phyloP scores from a whole-genome alignment of 2,888 invertebrate genomes.

The Sericinus montela region DNA sequence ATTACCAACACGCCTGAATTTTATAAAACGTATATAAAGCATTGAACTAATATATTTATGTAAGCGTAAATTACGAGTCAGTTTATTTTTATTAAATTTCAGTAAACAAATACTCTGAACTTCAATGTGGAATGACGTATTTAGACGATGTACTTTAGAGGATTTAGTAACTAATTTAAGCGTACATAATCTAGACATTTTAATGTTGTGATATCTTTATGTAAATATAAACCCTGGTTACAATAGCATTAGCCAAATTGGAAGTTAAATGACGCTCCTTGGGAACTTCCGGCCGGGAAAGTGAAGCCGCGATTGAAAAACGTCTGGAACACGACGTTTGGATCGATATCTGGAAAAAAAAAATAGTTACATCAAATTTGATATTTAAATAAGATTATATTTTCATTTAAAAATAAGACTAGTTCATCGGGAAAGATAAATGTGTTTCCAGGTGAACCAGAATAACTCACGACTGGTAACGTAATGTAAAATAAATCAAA shows the following conservation, averaged over 20 bases:
- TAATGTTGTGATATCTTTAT: not conserved
- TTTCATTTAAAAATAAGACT: too few relatives aligned
- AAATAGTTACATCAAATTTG: too few relatives aligned
- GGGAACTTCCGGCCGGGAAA: conserved; percentile 75
- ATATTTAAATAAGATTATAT: too few relatives aligned
- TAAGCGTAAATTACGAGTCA: conserved; percentile 17
- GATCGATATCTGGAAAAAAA: conserved; percentile 85
- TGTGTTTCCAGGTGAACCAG: too few relatives aligned
- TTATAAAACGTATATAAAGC: too few relatives aligned
- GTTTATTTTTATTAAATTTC: not conserved
- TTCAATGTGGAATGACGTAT: conserved; percentile 30
- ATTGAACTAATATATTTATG: conserved; percentile 18
- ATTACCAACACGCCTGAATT: too few relatives aligned
- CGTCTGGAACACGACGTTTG: conserved; percentile 90
- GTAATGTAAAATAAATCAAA: too few relatives aligned
- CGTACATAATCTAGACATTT: conserved; percentile 15
- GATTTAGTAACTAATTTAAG: too few relatives aligned
- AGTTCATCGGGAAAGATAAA: too few relatives aligned
- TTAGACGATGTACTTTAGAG: conserved; percentile 29
- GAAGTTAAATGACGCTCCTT: conserved; percentile 82
- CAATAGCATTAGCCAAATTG: conserved; percentile 80
- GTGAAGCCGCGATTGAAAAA: conserved; percentile 86
- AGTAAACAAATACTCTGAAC: not conserved
- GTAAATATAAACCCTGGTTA: not conserved
- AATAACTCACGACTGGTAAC: too few relatives aligned